Conservation (phyloP, 2,797 vertebrate species). For the Thaleichthys pacificus region DNA sequence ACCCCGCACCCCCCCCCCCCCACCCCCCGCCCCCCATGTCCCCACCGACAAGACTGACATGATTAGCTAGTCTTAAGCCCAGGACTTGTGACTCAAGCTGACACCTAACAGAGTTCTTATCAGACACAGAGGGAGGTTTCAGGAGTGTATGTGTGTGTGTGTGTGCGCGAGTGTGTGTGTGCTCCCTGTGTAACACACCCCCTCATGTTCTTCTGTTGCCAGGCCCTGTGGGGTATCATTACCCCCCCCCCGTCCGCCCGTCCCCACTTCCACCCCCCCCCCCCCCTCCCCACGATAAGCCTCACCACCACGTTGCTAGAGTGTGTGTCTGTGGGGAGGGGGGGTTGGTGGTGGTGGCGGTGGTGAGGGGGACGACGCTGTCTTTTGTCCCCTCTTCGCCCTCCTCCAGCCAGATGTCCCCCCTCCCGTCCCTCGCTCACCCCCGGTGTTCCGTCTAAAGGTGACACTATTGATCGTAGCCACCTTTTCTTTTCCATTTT, state of each 20-base stretch:
- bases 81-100: conserved; percentile 10
- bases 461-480: conserved; percentile 18
- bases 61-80: conserved; percentile 26
- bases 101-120: conserved; percentile 28
- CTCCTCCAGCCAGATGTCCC: neutral
- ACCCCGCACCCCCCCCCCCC: neutral
- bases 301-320: too few species aligned
- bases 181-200: too few species aligned
- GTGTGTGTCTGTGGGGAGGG: too few species aligned
- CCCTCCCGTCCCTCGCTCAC: neutral
- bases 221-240: neutral
- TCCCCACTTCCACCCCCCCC: too few species aligned
- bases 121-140: conserved; percentile 16
- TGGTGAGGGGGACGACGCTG: too few species aligned
- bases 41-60: conserved; percentile 33
- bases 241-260: neutral
- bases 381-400: too few species aligned
- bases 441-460: conserved; percentile 5
- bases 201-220: neutral
- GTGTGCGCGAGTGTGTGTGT: neutral
- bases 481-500: conserved; percentile 2
- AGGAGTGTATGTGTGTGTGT: neutral
- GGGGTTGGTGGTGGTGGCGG: too few species aligned
- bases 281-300: too few species aligned
- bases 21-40: neutral